Conservation (phyloP, 2,113 vertebrate genomes). For the Ochotona curzoniae region DNA sequence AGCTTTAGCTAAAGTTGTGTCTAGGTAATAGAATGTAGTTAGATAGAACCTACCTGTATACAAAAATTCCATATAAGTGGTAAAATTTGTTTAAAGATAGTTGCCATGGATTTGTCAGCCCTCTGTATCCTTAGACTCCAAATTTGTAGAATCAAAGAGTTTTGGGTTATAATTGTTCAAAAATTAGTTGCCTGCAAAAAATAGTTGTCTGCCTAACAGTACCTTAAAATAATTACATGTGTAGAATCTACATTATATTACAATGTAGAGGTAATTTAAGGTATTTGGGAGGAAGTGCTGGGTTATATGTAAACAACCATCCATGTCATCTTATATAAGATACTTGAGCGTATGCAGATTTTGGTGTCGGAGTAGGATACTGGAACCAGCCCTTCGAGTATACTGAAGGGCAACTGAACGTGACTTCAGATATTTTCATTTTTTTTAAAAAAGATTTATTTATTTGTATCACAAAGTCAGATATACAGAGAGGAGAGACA, state of each 20-base stretch:
- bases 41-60: not conserved
- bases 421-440: slow-evolving; percentile 41
- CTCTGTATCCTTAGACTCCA: not conserved
- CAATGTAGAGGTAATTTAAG: not conserved
- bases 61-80: not conserved
- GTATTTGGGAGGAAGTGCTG: not conserved
- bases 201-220: not conserved
- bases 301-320: not conserved
- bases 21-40: not conserved
- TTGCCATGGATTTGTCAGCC: not conserved
- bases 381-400: not conserved
- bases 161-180: not conserved
- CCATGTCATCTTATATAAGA: not conserved
- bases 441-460: too few relatives aligned
- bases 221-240: not conserved
- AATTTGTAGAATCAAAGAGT: not conserved
- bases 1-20: not conserved
- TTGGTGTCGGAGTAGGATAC: not conserved
- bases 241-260: not conserved
- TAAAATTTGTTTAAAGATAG: not conserved
- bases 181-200: too few relatives aligned
- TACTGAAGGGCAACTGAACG: not conserved
- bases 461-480: too few relatives aligned
- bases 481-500: too few relatives aligned
- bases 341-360: not conserved